Conservation (phyloP, 1,140 invertebrate species). For the Vollenhovia emeryi region DNA sequence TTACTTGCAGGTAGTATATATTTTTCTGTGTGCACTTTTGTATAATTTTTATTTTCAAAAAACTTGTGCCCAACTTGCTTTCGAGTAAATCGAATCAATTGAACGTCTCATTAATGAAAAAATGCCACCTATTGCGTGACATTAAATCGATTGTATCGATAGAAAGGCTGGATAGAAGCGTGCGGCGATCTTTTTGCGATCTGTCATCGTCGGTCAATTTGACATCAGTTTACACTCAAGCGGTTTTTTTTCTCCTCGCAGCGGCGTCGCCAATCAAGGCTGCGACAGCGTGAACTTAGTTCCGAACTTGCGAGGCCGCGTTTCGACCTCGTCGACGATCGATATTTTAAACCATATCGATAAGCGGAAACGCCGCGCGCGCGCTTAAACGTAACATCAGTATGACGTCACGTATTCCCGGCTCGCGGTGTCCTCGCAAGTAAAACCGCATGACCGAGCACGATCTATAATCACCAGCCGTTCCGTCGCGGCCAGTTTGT, state of each 20-base stretch:
- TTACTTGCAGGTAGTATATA: no score
- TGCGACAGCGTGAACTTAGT: conserved; percentile 29
- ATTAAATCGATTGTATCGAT: no score
- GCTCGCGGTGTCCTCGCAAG: not conserved
- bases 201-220: no score
- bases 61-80: no score
- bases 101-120: no score
- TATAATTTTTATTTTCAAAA: no score
- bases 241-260: not conserved
- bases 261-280: conserved; percentile 1
- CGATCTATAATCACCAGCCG: conserved; percentile 33
- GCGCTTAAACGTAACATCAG: not conserved
- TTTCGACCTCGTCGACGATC: conserved; percentile 53
- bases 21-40: no score
- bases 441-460: conserved; percentile 11
- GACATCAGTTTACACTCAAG: no score
- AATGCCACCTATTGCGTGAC: no score
- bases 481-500: not conserved
- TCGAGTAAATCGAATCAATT: no score
- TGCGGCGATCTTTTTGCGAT: no score
- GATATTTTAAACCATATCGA: conserved; percentile 62
- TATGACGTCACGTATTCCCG: conserved; percentile 4
- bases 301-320: conserved; percentile 48
- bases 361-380: conserved; percentile 34
- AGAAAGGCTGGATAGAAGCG: no score